Evolutionary conservation across 2,888 invertebrate genomes (phyloP), one percentile per base, ranked within the genome.

Genomic region (Amiota minor): DNA sequence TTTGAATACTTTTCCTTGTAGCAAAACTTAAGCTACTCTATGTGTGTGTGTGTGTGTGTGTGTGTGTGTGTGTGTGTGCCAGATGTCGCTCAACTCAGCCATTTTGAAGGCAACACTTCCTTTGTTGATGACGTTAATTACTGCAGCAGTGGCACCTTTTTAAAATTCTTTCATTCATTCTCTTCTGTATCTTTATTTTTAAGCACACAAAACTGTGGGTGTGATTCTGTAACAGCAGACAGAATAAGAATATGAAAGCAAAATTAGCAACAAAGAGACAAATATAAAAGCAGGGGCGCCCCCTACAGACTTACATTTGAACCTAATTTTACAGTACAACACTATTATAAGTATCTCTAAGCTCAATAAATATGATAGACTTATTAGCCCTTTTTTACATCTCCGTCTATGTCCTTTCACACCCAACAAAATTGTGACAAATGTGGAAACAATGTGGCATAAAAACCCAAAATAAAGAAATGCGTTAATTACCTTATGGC

Each of bases 21-120:
- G 84, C 80, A 84, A 75, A 80, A 82, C 78, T 85, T 85, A 85
- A 85, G 82, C 84, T 82, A 8, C 59, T 59, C 59, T 20, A n/a
- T 56, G 8, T 59, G 1, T 59, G 11, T 20, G 59, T 59, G 20
- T 10, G 18, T 56, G 18, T 16, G 56, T 56, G n/a, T 56, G 9
- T 16, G 56, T 56, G 18, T 18, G 20, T 20, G 18, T 18, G 20
- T 20, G 16, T 20, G 16, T 16, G 18, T 18, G 16, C 11, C 59
- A 59, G 59, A 11, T 59, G 18, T 59, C 59, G 20, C 11, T 59
- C 62, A 62, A 45, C 62, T 45, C 45, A 50, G 67, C 50, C 61
- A 62, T 23, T 11, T 62, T 23, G 45, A 23, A 62, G 62, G 9
- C 62, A 62, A 45, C 67, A 68, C 50, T 68, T 68, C 67, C 59